Percentiles rank a stretch among this genome's conserved stretches.
Evolutionary conservation across 1,140 invertebrate genomes (phyloP).

Genomic region (Pseudomyrmex cubaensis): DNA sequence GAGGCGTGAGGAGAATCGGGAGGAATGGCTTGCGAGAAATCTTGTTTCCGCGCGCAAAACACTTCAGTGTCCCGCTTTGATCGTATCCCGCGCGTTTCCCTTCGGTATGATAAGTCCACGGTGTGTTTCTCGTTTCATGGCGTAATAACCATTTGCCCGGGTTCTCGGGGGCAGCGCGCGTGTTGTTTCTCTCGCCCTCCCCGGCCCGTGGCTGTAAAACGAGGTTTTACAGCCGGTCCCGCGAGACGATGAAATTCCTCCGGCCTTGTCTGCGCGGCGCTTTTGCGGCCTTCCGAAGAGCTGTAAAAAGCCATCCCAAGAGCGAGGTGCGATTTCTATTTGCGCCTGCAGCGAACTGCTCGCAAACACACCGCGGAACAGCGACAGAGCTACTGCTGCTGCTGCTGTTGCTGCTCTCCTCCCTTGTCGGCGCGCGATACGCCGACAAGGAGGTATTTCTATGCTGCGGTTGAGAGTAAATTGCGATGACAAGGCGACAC

Average conservation of each 20-base stretch:
- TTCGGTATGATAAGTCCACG: conserved; percentile 66
- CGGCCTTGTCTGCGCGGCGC: conserved; percentile 34
- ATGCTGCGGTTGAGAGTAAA: conserved; percentile 4
- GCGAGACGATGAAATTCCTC: conserved; percentile 62
- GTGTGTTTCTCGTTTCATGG: conserved; percentile 51
- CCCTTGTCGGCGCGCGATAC: not conserved
- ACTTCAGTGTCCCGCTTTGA: conserved; percentile 35
- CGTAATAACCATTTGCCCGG: conserved; percentile 68
- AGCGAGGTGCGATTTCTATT: conserved; percentile 58
- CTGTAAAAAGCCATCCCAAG: conserved; percentile 53
- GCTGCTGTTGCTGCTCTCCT: too few species aligned
- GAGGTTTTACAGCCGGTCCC: conserved; percentile 64
- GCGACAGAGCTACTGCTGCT: not conserved
- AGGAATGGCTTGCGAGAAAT: conserved; percentile 28
- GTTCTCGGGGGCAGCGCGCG: conserved; percentile 43
- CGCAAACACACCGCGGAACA: conserved; percentile 11
- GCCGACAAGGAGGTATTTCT: not conserved
- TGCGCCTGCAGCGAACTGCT: conserved; percentile 18
- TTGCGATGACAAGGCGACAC: conserved; percentile 3
- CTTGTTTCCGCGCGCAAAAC: conserved; percentile 55
- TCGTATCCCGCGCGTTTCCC: conserved; percentile 56
- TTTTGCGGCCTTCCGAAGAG: conserved; percentile 28
- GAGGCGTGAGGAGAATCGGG: too few species aligned
- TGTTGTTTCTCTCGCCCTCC: conserved; percentile 8
- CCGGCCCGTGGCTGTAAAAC: conserved; percentile 49